Conservation (phyloP, 1,140 invertebrate genomes). For the Drosophila subobscura region DNA sequence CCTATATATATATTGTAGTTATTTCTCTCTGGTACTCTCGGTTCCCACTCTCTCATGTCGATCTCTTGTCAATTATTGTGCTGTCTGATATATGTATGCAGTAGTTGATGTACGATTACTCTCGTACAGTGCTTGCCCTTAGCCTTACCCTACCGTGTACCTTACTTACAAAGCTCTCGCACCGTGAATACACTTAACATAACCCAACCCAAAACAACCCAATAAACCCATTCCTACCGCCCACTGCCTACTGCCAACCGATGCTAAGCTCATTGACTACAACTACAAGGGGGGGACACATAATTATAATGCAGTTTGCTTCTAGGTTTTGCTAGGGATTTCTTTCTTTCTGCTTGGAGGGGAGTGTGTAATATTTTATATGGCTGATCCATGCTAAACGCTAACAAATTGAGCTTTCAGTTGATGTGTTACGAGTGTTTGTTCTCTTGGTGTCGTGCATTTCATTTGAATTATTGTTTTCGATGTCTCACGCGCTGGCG, state of each 20-base stretch:
- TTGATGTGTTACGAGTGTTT: conserved; percentile 20
- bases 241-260: conserved; percentile 17
- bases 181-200: conserved; percentile 36
- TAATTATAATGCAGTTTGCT: neutral
- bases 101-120: neutral
- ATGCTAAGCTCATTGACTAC: conserved; percentile 64
- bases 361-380: conserved; percentile 16
- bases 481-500: conserved; percentile 19
- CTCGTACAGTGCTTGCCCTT: conserved; percentile 22
- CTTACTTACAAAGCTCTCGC: conserved; percentile 73
- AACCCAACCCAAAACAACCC: conserved; percentile 19
- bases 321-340: neutral
- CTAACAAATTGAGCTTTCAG: conserved; percentile 79
- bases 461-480: conserved; percentile 53
- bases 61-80: conserved; percentile 58
- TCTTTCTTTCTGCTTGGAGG: neutral
- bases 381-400: conserved; percentile 44
- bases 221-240: conserved; percentile 1
- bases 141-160: conserved; percentile 30
- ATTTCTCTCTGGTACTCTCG: conserved; percentile 56
- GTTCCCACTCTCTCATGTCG: conserved; percentile 10
- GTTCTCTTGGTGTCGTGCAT: conserved; percentile 45
- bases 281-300: conserved; percentile 16
- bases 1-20: conserved; percentile 24
- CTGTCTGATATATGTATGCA: conserved; percentile 43